Base-by-base conservation (phyloP, 2,888 invertebrate species). In the Choreutis nemorana region DNA sequence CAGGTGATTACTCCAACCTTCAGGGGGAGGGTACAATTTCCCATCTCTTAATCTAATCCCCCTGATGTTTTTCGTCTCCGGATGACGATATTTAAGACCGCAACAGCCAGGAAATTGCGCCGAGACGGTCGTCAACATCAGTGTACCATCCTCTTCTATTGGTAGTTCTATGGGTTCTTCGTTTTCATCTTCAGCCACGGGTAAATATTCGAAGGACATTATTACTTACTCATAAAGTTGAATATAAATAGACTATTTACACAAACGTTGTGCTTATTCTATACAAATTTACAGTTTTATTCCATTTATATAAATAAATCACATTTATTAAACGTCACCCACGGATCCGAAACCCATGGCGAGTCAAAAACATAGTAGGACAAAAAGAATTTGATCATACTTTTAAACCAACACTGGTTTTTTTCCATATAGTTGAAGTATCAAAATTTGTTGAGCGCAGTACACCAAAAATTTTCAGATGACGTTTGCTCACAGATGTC, bases 131-230 rank as follows among this genome's bases (percentile, higher is more conserved):
- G 94, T 91, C 60, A 99, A 82, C 54, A 96, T 83, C 50, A 97
- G 81, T 28, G 94, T 94, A 46, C 92, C 91, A 83, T 98, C 97
- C 60, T 94, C 94, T 79, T 98, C 97, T 37, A 91, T 88, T 34
- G 97, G 97, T 55, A 98, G 81, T 81, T 97, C 98, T 73, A 98
- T 96, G 43, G 96, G 93, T 77, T 97, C 97, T 62, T 95, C 95
- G 54, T 93, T 93, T 83, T 97, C 97, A 57, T 97, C 96, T 81
- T 97, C 97, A 43, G 94, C 91, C 47, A 97, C 96, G 85, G 94
- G 94, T 70, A 97, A 87, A 65, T 86, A 87, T 55, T 78, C 78
- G 73, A 75, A 77, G 62, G 78, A 78, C 78, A 78, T 78, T 77
- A 75, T 78, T 73, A 66, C 63, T 68, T 71, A 67, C 38, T 70